Percentiles rank a stretch among this genome's conserved stretches.
These are phyloP conservation scores for Lycodopsis pacificus DNA, from an alignment of 2,797 vertebrate species.

Conservation along the genomic window DNA sequence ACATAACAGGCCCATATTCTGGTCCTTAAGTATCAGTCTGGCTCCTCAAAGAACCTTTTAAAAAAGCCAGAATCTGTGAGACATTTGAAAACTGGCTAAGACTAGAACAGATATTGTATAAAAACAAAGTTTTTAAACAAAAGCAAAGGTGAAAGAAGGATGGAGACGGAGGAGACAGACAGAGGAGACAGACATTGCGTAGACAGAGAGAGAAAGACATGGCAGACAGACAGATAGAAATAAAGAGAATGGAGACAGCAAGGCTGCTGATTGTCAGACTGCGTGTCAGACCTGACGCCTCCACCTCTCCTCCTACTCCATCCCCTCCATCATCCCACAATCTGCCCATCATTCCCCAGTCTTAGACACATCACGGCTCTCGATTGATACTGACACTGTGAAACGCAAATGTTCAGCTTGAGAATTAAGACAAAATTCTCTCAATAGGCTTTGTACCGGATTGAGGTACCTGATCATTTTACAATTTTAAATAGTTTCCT, in stretches of 20 bases:
- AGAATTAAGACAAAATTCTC: neutral
- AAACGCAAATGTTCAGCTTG: slow-evolving; percentile 1
- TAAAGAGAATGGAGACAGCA: slow-evolving; percentile 60
- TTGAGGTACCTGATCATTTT: neutral
- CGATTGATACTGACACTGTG: neutral
- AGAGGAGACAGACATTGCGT: slow-evolving; percentile 21
- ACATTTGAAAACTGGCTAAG: neutral
- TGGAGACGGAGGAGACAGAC: neutral
- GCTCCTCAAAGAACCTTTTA: neutral
- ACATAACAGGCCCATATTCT: neutral
- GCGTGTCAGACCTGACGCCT: slow-evolving; percentile 78
- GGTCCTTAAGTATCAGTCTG: neutral
- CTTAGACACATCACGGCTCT: slow-evolving; percentile 26
- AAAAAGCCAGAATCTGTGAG: neutral
- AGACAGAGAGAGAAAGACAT: slow-evolving; percentile 26
- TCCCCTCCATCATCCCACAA: slow-evolving; percentile 42
- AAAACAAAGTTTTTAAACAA: slow-evolving; percentile 10
- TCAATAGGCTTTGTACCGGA: neutral
- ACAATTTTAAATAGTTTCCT: neutral
- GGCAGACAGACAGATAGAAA: slow-evolving; percentile 51
- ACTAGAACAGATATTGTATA: neutral
- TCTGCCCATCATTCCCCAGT: slow-evolving; percentile 55
- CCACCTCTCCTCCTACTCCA: slow-evolving; percentile 23
- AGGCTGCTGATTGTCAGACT: slow-evolving; percentile 82
- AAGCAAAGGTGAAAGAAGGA: slow-evolving; percentile 26